Base-by-base conservation (phyloP, 2,797 vertebrate species). In the Myotis pilosus region DNA sequence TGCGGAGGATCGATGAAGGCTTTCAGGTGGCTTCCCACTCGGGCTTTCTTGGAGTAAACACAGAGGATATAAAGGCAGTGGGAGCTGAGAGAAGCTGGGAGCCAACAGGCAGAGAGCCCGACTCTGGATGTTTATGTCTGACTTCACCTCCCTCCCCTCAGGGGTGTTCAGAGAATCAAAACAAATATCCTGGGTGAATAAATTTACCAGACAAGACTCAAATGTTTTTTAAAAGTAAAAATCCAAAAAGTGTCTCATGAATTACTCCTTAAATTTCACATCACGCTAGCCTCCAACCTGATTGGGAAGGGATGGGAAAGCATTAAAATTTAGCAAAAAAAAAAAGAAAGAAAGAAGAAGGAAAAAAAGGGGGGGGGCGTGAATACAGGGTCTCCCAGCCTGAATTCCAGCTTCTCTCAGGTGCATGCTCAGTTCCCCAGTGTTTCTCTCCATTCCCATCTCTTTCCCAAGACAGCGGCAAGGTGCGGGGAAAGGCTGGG, bases 91-190 rank as follows among this genome's bases (percentile, higher is more conserved):
- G 81, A 30, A 49, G 38, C 62, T 1, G 1, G 69, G 19, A 17
- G 55, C 22, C n/a, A 33, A 84, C 55, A 89, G 36, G 41, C n/a
- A 85, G 60, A 75, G 17, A 55, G 23, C 25, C 49, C 10, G 20
- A 38, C 17, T 49, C 49, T 53, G 11, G 36, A 28, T 33, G 64
- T 89, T 84, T 12, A 17, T 41, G 7, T 69, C 38, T 64, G 33
- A 82, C 41, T 55, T 36, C 7, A 36, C 25, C 36, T 74, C 8
- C 25, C 11, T 64, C 15, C 10, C 17, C 33, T 83, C 16, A 23
- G 69, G 87, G 47, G 38, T 64, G 91, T 81, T 44, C 55, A 87
- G 87, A 89, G 38, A 89, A 57, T 80, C 83, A 60, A 72, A 94
- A 79, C 57, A 85, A 78, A 82, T 80, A 47, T 47, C 12, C 8